Base-by-base conservation (phyloP, 2,113 vertebrate genomes). In the Gnathochromis pfefferi region DNA sequence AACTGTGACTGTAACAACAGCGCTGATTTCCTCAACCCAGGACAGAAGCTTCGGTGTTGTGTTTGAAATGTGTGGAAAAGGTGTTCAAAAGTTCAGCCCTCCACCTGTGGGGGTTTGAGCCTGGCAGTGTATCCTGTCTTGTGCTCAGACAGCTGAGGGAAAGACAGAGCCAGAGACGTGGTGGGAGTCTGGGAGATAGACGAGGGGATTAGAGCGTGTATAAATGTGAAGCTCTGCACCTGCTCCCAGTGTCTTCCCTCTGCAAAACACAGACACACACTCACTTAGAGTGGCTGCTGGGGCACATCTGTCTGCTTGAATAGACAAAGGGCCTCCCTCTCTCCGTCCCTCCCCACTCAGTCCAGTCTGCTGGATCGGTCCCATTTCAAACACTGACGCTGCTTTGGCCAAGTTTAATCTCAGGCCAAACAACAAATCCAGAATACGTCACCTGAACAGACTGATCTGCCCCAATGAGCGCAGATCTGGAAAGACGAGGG, bases 171-270 rank as follows among this genome's bases (percentile, higher is more conserved):
- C 33, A 55, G 26, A 54, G 65, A 47, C 4, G 82, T 58, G 70
- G 57, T 65, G 91, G 82, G 88, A 88, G 85, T 88, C 21, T 86
- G 86, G 83, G 92, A 91, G 90, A 89, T 55, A 81, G 87, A 87
- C n/a, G 80, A 90, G 90, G 93, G 93, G 93, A 96, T 95, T 95
- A 96, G 91, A 88, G 70, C 68, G 63, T 91, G 95, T 94, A 93
- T 93, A 45, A 65, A 88, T 92, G 90, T 94, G 91, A 95, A 65
- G 87, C 83, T 38, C 84, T 94, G 91, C 95, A 96, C 95, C 96
- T 96, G 96, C 94, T 95, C 91, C 86, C 91, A 38, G 45, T 82
- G 70, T 90, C 85, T 83, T 86, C 88, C 40, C 21, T 65, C 19
- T 84, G 73, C 80, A 84, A 84, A 90, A 91, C 80, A 86, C 55